These are phyloP conservation scores for Gallinago undulata DNA, from an alignment of 2,113 vertebrate species.

Conservation along the genomic window DNA sequence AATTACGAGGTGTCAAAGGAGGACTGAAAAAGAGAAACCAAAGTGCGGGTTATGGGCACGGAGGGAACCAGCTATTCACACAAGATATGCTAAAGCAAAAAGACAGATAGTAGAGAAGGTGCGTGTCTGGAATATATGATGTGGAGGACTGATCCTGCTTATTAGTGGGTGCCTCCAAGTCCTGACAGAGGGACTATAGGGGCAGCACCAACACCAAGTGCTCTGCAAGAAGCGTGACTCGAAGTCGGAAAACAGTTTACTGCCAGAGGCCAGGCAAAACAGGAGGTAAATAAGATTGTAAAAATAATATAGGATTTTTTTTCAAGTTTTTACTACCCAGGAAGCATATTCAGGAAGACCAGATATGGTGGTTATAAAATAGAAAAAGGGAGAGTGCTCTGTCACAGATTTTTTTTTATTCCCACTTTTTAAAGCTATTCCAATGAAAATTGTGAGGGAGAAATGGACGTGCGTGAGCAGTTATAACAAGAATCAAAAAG, in stretches of 20 bases:
- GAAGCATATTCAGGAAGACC: constrained; percentile 21
- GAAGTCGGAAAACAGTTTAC: not conserved
- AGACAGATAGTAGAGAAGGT: not conserved
- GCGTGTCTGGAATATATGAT: not conserved
- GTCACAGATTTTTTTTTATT: not conserved
- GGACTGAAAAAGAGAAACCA: constrained; percentile 1
- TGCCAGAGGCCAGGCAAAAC: constrained; percentile 2
- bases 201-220: not conserved
- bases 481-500: not conserved
- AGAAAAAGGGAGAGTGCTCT: not conserved
- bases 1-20: not conserved
- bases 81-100: not conserved
- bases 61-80: constrained; percentile 15
- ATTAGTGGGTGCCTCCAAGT: not conserved
- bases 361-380: not conserved
- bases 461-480: not conserved
- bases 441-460: not conserved
- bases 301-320: constrained; percentile 49
- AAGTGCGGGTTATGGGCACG: not conserved
- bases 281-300: constrained; percentile 33
- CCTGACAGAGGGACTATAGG: not conserved
- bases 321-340: constrained; percentile 46
- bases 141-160: not conserved
- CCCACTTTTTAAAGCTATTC: not conserved
- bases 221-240: not conserved